Conservation (phyloP, 2,113 vertebrate genomes). For the Ailurus styani region DNA sequence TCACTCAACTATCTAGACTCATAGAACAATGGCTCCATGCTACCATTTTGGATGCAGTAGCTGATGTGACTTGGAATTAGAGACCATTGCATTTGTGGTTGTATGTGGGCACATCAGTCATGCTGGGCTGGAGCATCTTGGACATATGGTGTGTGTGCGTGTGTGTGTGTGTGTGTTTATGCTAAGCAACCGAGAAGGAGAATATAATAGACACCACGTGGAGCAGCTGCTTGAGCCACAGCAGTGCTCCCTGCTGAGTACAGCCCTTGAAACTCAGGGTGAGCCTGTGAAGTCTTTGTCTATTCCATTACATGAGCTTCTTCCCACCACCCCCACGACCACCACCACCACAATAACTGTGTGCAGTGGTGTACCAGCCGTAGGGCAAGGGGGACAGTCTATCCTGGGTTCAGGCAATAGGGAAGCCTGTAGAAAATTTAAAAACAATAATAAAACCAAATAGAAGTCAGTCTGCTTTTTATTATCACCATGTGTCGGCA, state of each 20-base stretch:
- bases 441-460: background rate
- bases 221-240: background rate
- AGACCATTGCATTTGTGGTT: background rate
- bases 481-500: background rate
- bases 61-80: background rate
- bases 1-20: background rate
- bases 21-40: background rate
- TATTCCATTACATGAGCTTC: background rate
- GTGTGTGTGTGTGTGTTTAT: background rate
- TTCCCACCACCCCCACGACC: background rate
- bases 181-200: background rate
- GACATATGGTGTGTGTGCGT: background rate
- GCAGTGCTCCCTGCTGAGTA: background rate
- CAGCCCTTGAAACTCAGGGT: background rate
- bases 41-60: background rate
- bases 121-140: background rate
- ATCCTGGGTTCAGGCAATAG: background rate
- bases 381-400: background rate
- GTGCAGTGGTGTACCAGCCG: background rate
- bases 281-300: no score
- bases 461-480: slow-evolving; percentile 13
- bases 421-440: background rate
- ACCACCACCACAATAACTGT: background rate
- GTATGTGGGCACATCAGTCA: background rate
- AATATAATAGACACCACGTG: background rate